Evolutionary conservation across 2,888 invertebrate genomes (phyloP), one percentile per base, ranked within the genome.

Genomic region (Neoaliturus tenellus): DNA sequence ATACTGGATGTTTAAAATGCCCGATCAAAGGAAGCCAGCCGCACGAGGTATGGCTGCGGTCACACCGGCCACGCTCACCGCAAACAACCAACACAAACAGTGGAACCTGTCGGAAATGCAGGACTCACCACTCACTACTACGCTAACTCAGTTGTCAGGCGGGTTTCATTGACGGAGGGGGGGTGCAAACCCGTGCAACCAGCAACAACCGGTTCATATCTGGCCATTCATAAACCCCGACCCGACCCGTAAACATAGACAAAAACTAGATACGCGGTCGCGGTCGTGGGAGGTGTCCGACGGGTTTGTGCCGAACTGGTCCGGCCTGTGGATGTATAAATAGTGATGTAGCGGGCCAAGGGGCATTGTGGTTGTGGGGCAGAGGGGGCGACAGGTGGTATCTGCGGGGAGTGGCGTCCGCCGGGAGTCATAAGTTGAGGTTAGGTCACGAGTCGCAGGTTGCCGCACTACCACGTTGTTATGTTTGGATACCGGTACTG

Each of bases 211-310:
- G 78, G 78, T 78, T 78, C 78, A 78, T 78, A 78, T 78, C 78
- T 78, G 83, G 83, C 62, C 83, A 83, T 83, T 83, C 75, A 83
- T 78, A 78, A 83, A 78, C 20, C 82, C 20, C 33, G 20, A 12
- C 44, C 51, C 58, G 23, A 33, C 31, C 17, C 69, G 83, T 83
- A 83, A 83, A 84, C 84, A 84, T 81, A 84, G 84, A 81, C 75
- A 84, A 84, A 84, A 84, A 84, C 84, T 84, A 84, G 84, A 82
- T 82, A 73, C 73, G 39, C 71, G 33, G 69, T 81, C 17, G 81
- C 41, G 69, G 33, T 25, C 39, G 39, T 58, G 62, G 81, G 58
- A 62, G 58, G 58, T 35, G 33, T 33, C 33, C 39, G 51, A 73
- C 82, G 31, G 82, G 73, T 82, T 81, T 67, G 62, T 23, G 44